These are phyloP conservation scores for Malthinus flaveolus DNA, from an alignment of 2,888 invertebrate species.

Conservation along the genomic window DNA sequence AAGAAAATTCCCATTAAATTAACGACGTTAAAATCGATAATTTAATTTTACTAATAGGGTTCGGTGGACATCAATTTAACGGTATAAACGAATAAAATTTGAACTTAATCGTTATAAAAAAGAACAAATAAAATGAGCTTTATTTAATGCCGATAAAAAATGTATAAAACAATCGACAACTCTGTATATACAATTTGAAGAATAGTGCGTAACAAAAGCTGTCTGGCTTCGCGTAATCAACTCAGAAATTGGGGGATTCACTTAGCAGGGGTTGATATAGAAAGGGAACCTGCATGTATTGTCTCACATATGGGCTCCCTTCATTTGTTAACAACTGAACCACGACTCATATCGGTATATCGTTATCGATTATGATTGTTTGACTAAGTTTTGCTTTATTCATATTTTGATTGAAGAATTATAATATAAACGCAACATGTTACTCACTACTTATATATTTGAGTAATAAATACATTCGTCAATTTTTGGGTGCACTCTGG, in stretches of 20 bases:
- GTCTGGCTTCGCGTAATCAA: slow-evolving; percentile 54
- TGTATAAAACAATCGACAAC: slow-evolving; percentile 21
- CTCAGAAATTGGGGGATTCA: slow-evolving; percentile 53
- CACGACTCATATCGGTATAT: slow-evolving; percentile 46
- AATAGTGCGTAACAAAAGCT: slow-evolving; percentile 41
- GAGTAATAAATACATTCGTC: too few species aligned
- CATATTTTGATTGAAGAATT: slow-evolving; percentile 22
- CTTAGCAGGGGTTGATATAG: slow-evolving; percentile 47
- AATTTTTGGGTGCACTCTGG: too few species aligned
- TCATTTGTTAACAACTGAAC: slow-evolving; percentile 49
- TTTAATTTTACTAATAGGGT: not conserved
- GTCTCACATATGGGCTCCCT: slow-evolving; percentile 51
- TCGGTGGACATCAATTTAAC: not conserved
- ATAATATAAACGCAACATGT: not conserved
- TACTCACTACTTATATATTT: not conserved
- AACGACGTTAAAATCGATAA: slow-evolving; percentile 6
- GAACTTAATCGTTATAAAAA: not conserved
- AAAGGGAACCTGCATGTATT: slow-evolving; percentile 35
- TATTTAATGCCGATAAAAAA: slow-evolving; percentile 5
- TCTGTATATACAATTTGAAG: slow-evolving; percentile 27
- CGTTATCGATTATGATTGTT: slow-evolving; percentile 50
- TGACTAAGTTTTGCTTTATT: slow-evolving; percentile 34
- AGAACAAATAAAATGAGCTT: not conserved
- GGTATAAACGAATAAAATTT: not conserved
- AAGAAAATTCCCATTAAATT: not conserved